These are phyloP conservation scores for Hylomyscus alleni DNA, from an alignment of 2,797 vertebrate genomes.

Conservation along the genomic window DNA sequence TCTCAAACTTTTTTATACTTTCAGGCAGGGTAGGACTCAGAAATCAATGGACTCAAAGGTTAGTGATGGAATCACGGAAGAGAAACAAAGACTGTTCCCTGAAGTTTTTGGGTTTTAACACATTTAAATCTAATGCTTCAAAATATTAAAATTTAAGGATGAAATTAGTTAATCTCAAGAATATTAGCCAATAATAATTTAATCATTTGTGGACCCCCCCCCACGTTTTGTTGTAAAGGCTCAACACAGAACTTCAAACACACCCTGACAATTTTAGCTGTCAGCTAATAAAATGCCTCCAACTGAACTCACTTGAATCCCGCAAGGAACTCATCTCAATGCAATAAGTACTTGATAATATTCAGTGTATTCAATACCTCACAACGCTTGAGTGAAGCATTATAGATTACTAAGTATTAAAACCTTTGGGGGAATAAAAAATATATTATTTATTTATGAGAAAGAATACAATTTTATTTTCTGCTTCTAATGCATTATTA, in stretches of 20 bases:
- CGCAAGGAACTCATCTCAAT: slow-evolving; percentile 27
- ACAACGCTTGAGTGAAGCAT: background rate
- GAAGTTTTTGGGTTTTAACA: background rate
- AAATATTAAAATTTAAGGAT: background rate
- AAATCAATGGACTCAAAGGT: background rate
- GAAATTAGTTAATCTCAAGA: background rate
- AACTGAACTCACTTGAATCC: slow-evolving; percentile 22
- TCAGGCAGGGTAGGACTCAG: background rate
- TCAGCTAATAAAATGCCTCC: background rate
- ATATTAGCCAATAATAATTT: background rate
- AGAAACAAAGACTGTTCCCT: background rate
- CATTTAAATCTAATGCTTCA: background rate
- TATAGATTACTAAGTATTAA: background rate
- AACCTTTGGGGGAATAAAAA: background rate
- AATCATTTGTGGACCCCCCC: background rate
- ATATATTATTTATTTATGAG: background rate
- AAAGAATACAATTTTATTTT: background rate
- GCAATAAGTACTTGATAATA: slow-evolving; percentile 28
- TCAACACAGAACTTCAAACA: background rate
- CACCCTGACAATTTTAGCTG: background rate
- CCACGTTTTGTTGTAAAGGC: background rate
- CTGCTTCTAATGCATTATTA: background rate
- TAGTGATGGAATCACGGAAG: background rate
- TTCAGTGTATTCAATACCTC: background rate
- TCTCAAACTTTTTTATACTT: background rate